phyloP scores from a whole-genome alignment of 2,888 invertebrate genomes.

The Drosophila paramelanica region DNA sequence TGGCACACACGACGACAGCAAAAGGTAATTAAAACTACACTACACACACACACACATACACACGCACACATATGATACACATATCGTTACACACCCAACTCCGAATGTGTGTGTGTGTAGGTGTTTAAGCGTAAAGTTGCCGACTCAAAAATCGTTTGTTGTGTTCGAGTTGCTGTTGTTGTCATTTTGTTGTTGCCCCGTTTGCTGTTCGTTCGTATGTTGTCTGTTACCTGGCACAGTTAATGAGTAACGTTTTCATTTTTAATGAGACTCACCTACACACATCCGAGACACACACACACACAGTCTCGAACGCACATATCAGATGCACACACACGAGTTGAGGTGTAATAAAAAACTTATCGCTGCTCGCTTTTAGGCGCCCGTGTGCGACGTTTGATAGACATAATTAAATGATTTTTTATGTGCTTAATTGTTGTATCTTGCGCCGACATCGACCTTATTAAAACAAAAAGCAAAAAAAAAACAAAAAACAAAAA shows the following conservation, averaged over 20 bases:
- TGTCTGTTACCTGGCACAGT: conserved; percentile 58
- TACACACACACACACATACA: conserved; percentile 24
- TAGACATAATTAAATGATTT: conserved; percentile 79
- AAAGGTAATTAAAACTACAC: conserved; percentile 76
- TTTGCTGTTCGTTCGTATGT: conserved; percentile 49
- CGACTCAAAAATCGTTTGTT: conserved; percentile 71
- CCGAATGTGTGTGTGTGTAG: conserved; percentile 18
- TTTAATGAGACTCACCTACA: conserved; percentile 67
- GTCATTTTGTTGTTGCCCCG: conserved; percentile 26
- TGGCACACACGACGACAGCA: conserved; percentile 47
- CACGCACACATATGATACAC: conserved; percentile 9
- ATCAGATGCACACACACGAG: conserved; percentile 5
- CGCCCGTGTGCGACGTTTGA: conserved; percentile 63
- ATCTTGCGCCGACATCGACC: conserved; percentile 64
- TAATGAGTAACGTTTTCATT: conserved; percentile 74
- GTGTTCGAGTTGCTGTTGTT: conserved; percentile 24
- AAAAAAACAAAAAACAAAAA: conserved; percentile 58
- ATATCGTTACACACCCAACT: conserved; percentile 9
- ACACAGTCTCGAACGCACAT: background rate
- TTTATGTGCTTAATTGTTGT: conserved; percentile 75
- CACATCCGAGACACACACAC: conserved; percentile 25
- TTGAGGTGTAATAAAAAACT: conserved; percentile 74
- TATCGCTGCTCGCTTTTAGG: conserved; percentile 69
- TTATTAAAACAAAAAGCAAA: conserved; percentile 57
- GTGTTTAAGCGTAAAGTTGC: conserved; percentile 74